Base-by-base conservation (phyloP, 1,140 invertebrate species). In the Heliconius eleuchia region DNA sequence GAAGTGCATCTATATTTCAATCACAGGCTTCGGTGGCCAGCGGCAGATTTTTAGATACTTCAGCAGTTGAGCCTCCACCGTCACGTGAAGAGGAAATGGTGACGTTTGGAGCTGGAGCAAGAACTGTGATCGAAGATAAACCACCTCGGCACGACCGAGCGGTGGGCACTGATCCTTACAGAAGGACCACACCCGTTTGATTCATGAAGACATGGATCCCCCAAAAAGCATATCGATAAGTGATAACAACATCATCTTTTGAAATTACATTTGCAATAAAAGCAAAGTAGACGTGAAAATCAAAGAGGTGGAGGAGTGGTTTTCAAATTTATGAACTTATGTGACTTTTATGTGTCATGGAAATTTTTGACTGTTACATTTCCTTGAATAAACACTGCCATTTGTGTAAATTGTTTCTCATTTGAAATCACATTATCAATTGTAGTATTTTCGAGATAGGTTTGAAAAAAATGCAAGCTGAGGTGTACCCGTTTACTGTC, bases 381-480 rank as follows among this genome's bases (percentile, higher is more conserved):
- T n/a, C n/a, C n/a, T 91, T 89, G 86, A 91, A 91, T 91, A 92
- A 93, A 93, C 89, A 94, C 92, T 94, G 92, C 92, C 92, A 94
- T 90, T 94, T 92, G 88, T 93, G 86, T 91, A 87, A 52, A 34
- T 78, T 60, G 66, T 78, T 81, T 81, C 77, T 79, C 82, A 80
- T 79, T 76, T 76, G n/a, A 55, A 74, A 4, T 74, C 73, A 71
- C 57, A 30, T 27, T 66, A 66, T 66, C 5, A 57, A 3, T 9
- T 30, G 30, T 30, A 30, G 30, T 30, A 30, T 30, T 30, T 30
- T 30, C 30, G 30, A 30, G 30, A 30, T 30, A 30, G 2, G 0
- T 2, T 2, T 30, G 30, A 2, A 30, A 30, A 30, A 30, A 30
- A 30, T 30, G 30, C 30, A 30, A 30, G 30, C 30, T 30, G 30